Evolutionary conservation across 2,113 vertebrate species (phyloP).

Genomic region (Callithrix jacchus): DNA sequence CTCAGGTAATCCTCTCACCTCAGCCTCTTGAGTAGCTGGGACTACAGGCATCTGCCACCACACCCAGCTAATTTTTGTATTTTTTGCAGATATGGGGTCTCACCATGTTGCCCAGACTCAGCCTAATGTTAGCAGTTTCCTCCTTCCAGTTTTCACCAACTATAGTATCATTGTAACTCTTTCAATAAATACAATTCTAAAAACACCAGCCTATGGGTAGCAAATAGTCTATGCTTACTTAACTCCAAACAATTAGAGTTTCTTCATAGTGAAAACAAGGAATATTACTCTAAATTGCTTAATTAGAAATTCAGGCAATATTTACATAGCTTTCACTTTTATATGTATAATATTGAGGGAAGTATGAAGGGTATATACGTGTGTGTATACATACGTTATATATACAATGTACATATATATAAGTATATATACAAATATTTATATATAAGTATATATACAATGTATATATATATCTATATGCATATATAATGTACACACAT

Average conservation of each 20-base stretch:
- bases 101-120: too few relatives aligned
- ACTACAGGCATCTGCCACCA: too few relatives aligned
- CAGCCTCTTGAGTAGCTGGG: too few relatives aligned
- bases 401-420: too few relatives aligned
- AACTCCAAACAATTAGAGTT: slow-evolving; percentile 40
- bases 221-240: slow-evolving; percentile 51
- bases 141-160: slow-evolving; percentile 8
- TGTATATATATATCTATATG: too few relatives aligned
- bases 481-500: not conserved
- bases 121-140: not conserved
- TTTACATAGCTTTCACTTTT: not conserved
- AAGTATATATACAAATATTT: too few relatives aligned
- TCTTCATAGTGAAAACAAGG: slow-evolving; percentile 20
- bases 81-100: too few relatives aligned
- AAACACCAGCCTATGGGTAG: not conserved
- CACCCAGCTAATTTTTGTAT: too few relatives aligned
- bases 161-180: slow-evolving; percentile 1
- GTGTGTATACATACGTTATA: not conserved
- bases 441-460: too few relatives aligned
- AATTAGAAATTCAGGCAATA: slow-evolving; percentile 30
- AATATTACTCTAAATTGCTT: slow-evolving; percentile 32
- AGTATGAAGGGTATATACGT: not conserved
- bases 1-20: too few relatives aligned
- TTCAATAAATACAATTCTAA: slow-evolving; percentile 1
- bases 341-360: not conserved